Conservation (phyloP, 2,888 invertebrate species). For the Trissolcus brochymenae region DNA sequence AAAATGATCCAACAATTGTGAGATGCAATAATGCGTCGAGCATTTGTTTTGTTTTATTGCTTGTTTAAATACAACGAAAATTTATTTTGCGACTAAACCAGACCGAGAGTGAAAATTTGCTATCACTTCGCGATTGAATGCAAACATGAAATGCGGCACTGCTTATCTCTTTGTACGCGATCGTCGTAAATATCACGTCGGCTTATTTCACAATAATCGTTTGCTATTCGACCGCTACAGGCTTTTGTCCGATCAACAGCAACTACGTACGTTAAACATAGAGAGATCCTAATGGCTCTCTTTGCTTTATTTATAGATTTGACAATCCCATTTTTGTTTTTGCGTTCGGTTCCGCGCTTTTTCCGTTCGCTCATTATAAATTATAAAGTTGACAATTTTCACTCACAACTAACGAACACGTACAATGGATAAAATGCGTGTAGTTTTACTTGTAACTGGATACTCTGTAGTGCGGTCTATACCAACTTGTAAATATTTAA, state of each 20-base stretch:
- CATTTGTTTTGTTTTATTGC: too few species aligned
- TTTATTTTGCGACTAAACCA: background rate
- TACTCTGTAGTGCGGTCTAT: too few species aligned
- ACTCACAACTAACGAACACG: too few species aligned
- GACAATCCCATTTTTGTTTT: conserved; percentile 16
- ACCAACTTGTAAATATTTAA: too few species aligned
- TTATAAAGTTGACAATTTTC: background rate
- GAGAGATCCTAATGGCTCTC: conserved; percentile 65
- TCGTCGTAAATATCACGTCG: conserved; percentile 52
- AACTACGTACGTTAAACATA: conserved; percentile 54
- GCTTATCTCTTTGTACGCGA: conserved; percentile 44
- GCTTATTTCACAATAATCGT: conserved; percentile 49
- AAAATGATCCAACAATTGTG: too few species aligned
- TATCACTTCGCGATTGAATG: conserved; percentile 18
- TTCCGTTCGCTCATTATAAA: background rate
- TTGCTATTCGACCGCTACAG: conserved; percentile 40
- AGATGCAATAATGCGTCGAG: too few species aligned
- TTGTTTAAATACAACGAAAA: background rate
- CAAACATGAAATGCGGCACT: conserved; percentile 12
- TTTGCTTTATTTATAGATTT: conserved; percentile 66
- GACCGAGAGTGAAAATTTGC: conserved; percentile 16
- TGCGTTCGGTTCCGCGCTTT: background rate
- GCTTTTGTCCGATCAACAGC: conserved; percentile 42
- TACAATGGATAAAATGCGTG: too few species aligned
- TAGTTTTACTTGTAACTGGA: too few species aligned